Evolutionary conservation across 2,113 vertebrate species (phyloP).

Genomic region (Dipodomys merriami): DNA sequence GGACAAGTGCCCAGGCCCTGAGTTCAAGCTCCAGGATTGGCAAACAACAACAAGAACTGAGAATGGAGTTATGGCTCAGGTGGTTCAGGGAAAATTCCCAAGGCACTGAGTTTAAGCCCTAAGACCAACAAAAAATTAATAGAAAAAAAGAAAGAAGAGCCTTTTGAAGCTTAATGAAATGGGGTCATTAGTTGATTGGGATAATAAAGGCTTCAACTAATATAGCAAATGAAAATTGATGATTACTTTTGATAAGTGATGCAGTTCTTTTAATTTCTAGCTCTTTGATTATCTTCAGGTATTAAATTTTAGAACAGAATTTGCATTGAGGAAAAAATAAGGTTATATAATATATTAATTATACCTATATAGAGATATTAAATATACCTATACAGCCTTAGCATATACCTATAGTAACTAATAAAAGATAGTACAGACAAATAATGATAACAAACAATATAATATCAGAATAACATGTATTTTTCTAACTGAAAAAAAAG

Average conservation of each 20-base stretch:
- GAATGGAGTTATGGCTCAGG: too few relatives aligned
- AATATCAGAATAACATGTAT: constrained; percentile 5
- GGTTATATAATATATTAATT: not conserved
- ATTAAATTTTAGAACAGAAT: constrained; percentile 45
- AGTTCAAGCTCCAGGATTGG: too few relatives aligned
- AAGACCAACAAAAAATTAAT: too few relatives aligned
- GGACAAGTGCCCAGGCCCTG: too few relatives aligned
- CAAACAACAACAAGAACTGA: too few relatives aligned
- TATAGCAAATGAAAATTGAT: constrained; percentile 50
- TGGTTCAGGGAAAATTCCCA: too few relatives aligned
- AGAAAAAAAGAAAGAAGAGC: constrained; percentile 21
- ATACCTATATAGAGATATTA: too few relatives aligned
- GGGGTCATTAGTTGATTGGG: constrained; percentile 59
- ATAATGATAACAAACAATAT: constrained; percentile 15
- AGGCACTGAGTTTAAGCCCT: too few relatives aligned
- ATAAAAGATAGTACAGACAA: not conserved
- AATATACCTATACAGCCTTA: too few relatives aligned
- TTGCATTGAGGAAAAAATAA: constrained; percentile 33
- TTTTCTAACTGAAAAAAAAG: constrained; percentile 49
- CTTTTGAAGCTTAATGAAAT: constrained; percentile 67
- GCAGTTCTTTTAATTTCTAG: constrained; percentile 35
- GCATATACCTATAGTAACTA: not conserved
- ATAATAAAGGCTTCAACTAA: constrained; percentile 41
- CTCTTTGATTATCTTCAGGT: constrained; percentile 56
- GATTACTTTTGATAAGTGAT: not conserved